phyloP scores from a whole-genome alignment of 2,888 invertebrate species.

The Scrobipalpa costella region DNA sequence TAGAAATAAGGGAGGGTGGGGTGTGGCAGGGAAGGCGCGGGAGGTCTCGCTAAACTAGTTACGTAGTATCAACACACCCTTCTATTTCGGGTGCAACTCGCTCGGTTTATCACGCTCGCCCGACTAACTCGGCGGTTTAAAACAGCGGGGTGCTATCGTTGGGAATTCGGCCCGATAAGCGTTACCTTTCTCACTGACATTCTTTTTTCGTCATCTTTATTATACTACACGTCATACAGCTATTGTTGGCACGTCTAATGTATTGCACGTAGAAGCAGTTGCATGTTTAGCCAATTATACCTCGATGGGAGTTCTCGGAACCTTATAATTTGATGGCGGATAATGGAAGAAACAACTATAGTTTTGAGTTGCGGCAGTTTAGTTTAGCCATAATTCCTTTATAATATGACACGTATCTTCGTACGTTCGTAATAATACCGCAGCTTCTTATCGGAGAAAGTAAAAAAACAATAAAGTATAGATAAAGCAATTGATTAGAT shows the following conservation, averaged over 20 bases:
- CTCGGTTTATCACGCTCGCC: constrained; percentile 24
- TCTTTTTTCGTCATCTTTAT: constrained; percentile 15
- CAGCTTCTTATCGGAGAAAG: not conserved
- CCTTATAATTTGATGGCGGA: constrained; percentile 10
- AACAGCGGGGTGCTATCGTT: constrained; percentile 25
- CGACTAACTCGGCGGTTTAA: constrained; percentile 24
- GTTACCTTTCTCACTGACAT: constrained; percentile 15
- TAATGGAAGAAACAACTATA: not conserved
- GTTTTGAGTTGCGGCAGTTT: not conserved
- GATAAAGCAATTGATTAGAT: constrained; percentile 8
- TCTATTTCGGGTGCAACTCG: constrained; percentile 24
- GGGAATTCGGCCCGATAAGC: constrained; percentile 23
- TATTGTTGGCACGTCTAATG: not conserved
- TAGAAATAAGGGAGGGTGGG: constrained; percentile 10
- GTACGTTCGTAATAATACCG: not conserved
- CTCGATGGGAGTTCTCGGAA: constrained; percentile 1
- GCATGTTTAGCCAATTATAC: constrained; percentile 14
- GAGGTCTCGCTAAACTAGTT: constrained; percentile 13
- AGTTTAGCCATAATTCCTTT: not conserved
- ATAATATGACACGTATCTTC: not conserved
- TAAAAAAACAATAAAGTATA: not conserved
- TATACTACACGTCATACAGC: not conserved
- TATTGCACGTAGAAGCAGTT: constrained; percentile 11
- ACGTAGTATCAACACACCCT: constrained; percentile 24
- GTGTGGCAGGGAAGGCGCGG: not conserved